These are phyloP conservation scores for Prionace glauca DNA, from an alignment of 2,797 vertebrate species.

Conservation along the genomic window DNA sequence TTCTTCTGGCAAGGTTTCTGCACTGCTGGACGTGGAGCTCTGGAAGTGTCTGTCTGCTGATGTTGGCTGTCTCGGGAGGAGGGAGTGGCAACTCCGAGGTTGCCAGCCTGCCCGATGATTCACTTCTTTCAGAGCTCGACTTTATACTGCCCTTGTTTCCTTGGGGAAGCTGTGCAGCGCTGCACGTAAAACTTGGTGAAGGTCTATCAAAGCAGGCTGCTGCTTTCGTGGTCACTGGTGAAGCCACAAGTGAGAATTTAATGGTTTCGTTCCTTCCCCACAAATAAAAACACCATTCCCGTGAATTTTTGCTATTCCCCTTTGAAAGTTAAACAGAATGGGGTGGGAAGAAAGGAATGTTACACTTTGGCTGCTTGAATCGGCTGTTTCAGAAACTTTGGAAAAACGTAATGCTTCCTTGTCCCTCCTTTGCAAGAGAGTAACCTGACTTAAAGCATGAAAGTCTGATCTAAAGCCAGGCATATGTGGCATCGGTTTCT, in stretches of 20 bases:
- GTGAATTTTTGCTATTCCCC: background rate
- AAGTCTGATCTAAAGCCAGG: background rate
- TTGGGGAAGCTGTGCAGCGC: background rate
- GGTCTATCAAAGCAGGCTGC: background rate
- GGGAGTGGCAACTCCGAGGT: background rate
- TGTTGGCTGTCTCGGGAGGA: background rate
- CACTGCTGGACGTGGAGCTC: background rate
- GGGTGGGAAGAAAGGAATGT: background rate
- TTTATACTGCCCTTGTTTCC: background rate
- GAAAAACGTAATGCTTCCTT: background rate
- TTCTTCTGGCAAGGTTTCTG: background rate
- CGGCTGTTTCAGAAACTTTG: background rate
- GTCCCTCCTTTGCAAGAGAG: background rate
- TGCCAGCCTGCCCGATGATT: background rate
- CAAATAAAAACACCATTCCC: no score
- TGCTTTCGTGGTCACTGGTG: background rate
- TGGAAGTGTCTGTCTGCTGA: background rate
- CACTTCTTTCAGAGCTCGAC: background rate
- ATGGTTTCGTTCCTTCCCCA: background rate
- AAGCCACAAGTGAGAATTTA: background rate
- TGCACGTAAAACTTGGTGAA: background rate
- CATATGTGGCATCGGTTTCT: background rate
- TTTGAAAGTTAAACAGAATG: background rate
- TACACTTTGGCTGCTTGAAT: no score
- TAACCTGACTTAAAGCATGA: background rate